Conservation (phyloP, 2,113 vertebrate species). For the Raja brachyura region DNA sequence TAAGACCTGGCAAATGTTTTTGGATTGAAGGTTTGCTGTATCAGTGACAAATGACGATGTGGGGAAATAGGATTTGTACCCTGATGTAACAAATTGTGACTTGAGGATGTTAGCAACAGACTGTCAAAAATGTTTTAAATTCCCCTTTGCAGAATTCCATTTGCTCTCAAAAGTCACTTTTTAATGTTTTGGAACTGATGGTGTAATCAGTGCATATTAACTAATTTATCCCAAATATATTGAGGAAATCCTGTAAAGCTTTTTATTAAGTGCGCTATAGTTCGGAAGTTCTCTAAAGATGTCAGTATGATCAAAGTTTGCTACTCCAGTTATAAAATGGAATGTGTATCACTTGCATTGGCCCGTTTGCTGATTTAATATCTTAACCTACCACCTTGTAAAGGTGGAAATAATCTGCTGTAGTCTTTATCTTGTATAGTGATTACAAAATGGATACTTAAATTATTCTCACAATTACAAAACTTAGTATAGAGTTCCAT, state of each 20-base stretch:
- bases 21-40: neutral
- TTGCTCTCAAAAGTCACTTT: neutral
- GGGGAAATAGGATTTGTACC: neutral
- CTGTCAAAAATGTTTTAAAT: neutral
- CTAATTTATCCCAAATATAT: slow-evolving; percentile 7
- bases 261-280: neutral
- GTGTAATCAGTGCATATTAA: neutral
- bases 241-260: neutral
- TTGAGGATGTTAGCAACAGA: neutral
- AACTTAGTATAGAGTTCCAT: slow-evolving; percentile 15
- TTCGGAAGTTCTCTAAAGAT: neutral
- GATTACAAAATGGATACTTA: slow-evolving; percentile 3
- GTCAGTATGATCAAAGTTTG: slow-evolving; percentile 18
- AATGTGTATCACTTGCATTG: neutral
- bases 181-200: neutral
- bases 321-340: neutral
- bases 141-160: neutral
- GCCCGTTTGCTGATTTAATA: slow-evolving; percentile 10
- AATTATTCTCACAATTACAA: slow-evolving; percentile 25
- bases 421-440: slow-evolving; percentile 20
- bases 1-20: neutral
- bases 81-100: neutral
- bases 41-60: neutral
- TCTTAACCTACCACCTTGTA: slow-evolving; percentile 9
- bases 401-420: slow-evolving; percentile 32